Percentiles rank a stretch among this genome's conserved stretches.
Evolutionary conservation across 2,888 invertebrate genomes (phyloP).

Genomic region (Chrysolina haemoptera): DNA sequence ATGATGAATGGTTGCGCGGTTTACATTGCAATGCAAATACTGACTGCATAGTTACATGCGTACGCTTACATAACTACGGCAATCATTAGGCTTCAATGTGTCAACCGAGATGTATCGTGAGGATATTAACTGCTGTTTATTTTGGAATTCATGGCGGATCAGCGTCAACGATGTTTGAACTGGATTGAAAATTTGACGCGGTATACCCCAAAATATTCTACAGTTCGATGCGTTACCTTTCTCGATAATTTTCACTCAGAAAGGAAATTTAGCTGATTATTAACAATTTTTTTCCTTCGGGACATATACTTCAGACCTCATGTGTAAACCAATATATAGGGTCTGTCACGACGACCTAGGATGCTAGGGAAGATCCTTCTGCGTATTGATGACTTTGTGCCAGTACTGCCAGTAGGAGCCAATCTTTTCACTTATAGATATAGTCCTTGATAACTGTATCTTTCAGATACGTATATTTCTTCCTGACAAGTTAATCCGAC

Average conservation of each 20-base stretch:
- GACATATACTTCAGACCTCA: too few species aligned
- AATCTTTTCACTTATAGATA: too few species aligned
- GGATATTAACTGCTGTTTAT: conserved; percentile 24
- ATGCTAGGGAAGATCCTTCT: too few species aligned
- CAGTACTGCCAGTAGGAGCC: too few species aligned
- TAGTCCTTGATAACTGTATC: too few species aligned
- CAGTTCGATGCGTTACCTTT: neutral
- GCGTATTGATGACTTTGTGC: too few species aligned
- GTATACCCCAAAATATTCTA: neutral
- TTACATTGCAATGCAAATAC: conserved; percentile 61
- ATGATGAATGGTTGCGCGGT: conserved; percentile 64
- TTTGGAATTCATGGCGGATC: conserved; percentile 19
- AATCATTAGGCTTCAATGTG: conserved; percentile 46
- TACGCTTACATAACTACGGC: conserved; percentile 40
- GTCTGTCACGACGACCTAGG: too few species aligned
- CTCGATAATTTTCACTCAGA: neutral
- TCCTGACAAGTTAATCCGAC: too few species aligned
- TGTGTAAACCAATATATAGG: too few species aligned
- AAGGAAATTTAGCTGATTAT: too few species aligned
- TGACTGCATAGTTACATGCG: conserved; percentile 48
- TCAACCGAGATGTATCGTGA: conserved; percentile 33
- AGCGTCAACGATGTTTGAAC: neutral
- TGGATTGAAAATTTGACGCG: neutral
- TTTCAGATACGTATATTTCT: too few species aligned
- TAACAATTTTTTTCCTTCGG: too few species aligned